Percentiles rank a stretch among this genome's conserved stretches.
These are phyloP conservation scores for Sterrhoptilus dennistouni DNA, from an alignment of 2,113 vertebrate genomes.

Conservation along the genomic window DNA sequence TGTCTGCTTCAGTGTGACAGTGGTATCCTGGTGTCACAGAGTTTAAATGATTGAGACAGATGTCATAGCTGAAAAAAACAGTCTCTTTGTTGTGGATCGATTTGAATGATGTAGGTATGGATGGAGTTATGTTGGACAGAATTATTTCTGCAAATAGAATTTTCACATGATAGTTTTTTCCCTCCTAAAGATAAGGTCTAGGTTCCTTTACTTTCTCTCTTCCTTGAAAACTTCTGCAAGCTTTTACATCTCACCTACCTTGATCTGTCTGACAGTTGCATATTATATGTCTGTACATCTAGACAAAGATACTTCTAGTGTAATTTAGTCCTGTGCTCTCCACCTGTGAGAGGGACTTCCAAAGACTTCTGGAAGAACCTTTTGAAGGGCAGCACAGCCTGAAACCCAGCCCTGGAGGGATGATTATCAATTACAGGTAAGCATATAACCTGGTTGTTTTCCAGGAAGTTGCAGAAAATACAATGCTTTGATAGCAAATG, in stretches of 20 bases:
- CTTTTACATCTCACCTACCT: not conserved
- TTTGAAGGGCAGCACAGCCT: not conserved
- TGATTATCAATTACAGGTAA: not conserved
- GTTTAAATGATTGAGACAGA: not conserved
- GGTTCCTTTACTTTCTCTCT: not conserved
- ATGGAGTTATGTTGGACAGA: not conserved
- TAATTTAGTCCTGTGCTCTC: not conserved
- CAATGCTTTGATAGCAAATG: not conserved
- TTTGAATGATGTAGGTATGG: not conserved
- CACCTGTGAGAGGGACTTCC: not conserved
- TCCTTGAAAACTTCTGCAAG: not conserved
- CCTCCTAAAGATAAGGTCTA: not conserved
- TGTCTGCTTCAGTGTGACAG: not conserved
- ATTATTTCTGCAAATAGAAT: not conserved
- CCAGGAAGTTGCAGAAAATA: not conserved
- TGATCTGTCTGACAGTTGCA: not conserved
- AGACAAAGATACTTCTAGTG: not conserved
- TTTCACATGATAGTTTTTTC: not conserved
- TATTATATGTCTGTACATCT: not conserved
- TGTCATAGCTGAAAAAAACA: not conserved
- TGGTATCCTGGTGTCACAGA: not conserved
- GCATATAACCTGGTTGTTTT: not conserved
- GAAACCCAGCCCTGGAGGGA: not conserved
- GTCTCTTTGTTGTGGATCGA: not conserved
- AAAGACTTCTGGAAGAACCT: not conserved